Percentiles rank a stretch among this genome's conserved stretches.
Conservation (phyloP, 2,888 invertebrate species). For the Gibbula magus region DNA sequence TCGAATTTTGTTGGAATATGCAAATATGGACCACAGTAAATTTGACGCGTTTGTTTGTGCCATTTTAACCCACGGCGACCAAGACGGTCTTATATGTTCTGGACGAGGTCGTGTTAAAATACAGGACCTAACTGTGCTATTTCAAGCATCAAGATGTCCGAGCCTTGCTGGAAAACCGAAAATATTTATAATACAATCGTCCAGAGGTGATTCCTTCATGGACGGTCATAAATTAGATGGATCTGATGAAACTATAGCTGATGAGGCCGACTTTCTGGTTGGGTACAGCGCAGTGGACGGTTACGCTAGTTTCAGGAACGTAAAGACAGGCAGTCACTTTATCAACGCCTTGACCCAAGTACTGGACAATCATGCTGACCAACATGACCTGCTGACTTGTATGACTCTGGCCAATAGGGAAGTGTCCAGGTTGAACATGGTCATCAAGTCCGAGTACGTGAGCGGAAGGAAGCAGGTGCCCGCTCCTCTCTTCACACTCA, state of each 20-base stretch:
- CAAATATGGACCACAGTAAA: background rate
- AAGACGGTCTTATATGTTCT: background rate
- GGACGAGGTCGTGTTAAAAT: background rate
- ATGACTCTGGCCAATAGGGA: background rate
- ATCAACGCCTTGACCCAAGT: background rate
- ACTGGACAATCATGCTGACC: background rate
- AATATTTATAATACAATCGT: constrained; percentile 1
- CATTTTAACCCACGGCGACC: background rate
- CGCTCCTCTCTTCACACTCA: background rate
- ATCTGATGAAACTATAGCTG: background rate
- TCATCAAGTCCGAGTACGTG: background rate
- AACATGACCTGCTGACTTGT: background rate
- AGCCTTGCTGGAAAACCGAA: background rate
- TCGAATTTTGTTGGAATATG: background rate
- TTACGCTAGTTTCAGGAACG: background rate
- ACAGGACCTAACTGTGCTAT: background rate
- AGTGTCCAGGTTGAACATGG: background rate
- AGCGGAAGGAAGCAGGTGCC: background rate
- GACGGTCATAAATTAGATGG: background rate
- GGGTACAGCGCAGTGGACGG: background rate
- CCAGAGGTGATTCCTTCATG: background rate
- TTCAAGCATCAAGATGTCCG: background rate
- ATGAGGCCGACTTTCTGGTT: background rate
- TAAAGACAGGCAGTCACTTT: background rate
- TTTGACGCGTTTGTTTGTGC: background rate